Base-by-base conservation (phyloP, 2,888 invertebrate genomes). In the Incurvaria masculella region DNA sequence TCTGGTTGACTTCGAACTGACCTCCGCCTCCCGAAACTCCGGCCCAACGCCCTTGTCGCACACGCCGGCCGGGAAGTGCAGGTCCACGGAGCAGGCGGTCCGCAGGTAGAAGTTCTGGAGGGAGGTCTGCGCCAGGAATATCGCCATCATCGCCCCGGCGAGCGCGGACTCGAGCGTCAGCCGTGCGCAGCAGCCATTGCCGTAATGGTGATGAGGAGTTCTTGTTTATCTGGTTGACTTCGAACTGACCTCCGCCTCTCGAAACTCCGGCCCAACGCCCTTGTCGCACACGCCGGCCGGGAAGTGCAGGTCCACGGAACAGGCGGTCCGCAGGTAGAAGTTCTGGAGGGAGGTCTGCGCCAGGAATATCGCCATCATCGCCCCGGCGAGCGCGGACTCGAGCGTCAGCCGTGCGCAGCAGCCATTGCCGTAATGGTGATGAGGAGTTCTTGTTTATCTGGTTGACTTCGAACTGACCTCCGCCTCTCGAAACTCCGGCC, bases 341-440 rank as follows among this genome's bases (percentile, higher is more conserved):
- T 89, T 89, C 63, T 89, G 88, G 14, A 87, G 79, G 8, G 87
- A 87, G n/a, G 88, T 73, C 56, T 84, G 83, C 1, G 86, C 84
- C 16, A 78, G 60, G 57, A 73, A 74, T 58, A 78, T 78, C 4
- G 78, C 76, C 56, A 76, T 65, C 74, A 88, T 87, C 57, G 87
- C 83, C 44, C 86, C 85, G 5, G 86, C 85, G 44, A 88, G 65
- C 63, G 87, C 85, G 1, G 88, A 88, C 59, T 88, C 88, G 5
- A 88, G 81, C 4, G 88, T 82, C 49, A 87, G 75, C 46, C 59
- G 59, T 18, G 45, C 26, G 17, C 44, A 21, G 19, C 3, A 41
- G 8, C 41, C 41, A n/a, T n/a, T n/a, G n/a, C n/a, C n/a, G n/a
- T n/a, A n/a, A n/a, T n/a, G n/a, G n/a, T n/a, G n/a, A n/a, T n/a